These are phyloP conservation scores for Neoitamus cyanurus DNA, from an alignment of 2,888 invertebrate species.

Conservation along the genomic window DNA sequence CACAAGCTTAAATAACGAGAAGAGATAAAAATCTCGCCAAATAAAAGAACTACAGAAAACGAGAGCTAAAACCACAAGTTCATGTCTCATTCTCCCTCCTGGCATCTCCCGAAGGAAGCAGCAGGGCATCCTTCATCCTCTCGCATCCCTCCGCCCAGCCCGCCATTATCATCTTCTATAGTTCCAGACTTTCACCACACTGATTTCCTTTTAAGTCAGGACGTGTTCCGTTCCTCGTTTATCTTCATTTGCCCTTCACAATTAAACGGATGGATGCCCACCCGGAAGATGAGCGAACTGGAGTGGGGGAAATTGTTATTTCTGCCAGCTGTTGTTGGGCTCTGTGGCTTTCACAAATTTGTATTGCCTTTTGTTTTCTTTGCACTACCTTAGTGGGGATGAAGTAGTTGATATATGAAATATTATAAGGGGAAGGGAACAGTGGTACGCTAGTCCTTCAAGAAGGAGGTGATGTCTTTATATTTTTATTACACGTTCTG, in stretches of 20 bases:
- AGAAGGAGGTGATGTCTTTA: too few species aligned
- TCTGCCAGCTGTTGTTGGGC: neutral
- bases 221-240: constrained; percentile 53
- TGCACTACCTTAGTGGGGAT: neutral
- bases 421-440: neutral
- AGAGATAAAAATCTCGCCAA: neutral
- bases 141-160: neutral
- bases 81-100: neutral
- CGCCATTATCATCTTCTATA: constrained; percentile 8
- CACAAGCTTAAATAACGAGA: neutral
- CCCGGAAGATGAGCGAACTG: neutral
- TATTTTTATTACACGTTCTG: too few species aligned
- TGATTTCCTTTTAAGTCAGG: constrained; percentile 49
- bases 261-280: constrained; percentile 49
- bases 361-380: neutral
- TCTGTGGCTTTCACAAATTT: neutral
- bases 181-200: constrained; percentile 39
- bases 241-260: constrained; percentile 53
- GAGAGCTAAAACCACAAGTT: neutral
- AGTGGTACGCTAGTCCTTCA: neutral
- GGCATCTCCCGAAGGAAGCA: neutral
- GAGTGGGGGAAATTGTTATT: neutral
- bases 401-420: neutral
- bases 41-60: neutral
- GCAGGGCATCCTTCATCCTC: neutral